Evolutionary conservation across 2,797 vertebrate genomes (phyloP), one percentile per base, ranked within the genome.

Genomic region (Ibycter americanus): DNA sequence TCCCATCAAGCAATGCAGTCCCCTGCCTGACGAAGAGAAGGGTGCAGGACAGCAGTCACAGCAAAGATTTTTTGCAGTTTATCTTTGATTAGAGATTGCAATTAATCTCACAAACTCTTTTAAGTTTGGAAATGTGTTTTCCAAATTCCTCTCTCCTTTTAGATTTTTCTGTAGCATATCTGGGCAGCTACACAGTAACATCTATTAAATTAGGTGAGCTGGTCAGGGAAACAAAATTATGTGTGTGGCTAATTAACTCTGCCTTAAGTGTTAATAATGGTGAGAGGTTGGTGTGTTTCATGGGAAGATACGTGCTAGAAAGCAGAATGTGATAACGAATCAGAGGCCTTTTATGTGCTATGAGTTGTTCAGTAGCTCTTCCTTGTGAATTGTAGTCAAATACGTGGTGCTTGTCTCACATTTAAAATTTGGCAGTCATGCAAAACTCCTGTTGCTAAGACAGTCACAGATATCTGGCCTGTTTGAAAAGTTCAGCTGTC

Each of bases 101-200:
- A 51, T 49, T 52, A 1, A 11, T 23, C 51, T 66, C 36, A n/a
- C n/a, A 27, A 16, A 9, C 4, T 8, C 19, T 47, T 67, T 36
- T 6, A 36, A 23, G 5, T 7, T 63, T 71, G 11, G 49, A 88
- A 90, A 49, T 16, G 2, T 26, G 2, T 86, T 82, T 93, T 88
- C 55, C 0, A 0, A 36, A 22, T 78, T 81, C 6, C 3, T 13
- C 2, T 68, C 34, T 71, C 29, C 74, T 40, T 13, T 8, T 5
- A 62, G 34, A 12, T 90, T 74, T 68, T 91, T 44, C 22, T 89
- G 18, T 56, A 9, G 13, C 3, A 0, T 15, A 8, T 22, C 6
- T 31, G 9, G 32, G 19, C 16, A 68, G 22, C 22, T 55, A 42
- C 29, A 27, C 4, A 1, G 4, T 15, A 77, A 8, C 5, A 18